Evolutionary conservation across 2,797 vertebrate genomes (phyloP).

Genomic region (Microctenopoma lineatum): DNA sequence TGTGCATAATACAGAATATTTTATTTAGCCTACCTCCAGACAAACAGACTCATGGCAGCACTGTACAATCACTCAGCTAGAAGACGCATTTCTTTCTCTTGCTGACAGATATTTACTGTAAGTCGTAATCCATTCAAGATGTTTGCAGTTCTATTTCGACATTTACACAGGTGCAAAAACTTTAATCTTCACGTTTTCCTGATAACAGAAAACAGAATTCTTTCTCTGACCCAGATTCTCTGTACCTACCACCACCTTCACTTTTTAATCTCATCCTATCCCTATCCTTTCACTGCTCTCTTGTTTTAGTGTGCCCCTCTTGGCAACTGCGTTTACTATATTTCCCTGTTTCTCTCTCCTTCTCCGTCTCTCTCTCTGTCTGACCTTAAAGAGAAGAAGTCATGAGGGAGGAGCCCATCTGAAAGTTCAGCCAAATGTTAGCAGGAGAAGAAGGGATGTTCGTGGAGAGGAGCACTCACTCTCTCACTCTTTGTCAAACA

Average conservation of each 20-base stretch:
- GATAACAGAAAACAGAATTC: background rate
- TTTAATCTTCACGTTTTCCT: background rate
- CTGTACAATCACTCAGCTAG: background rate
- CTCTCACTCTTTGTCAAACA: slow-evolving; percentile 78
- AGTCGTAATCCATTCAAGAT: background rate
- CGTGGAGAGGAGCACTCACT: slow-evolving; percentile 87
- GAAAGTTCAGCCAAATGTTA: slow-evolving; percentile 99
- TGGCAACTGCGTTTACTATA: slow-evolving; percentile 74
- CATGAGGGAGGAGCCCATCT: slow-evolving; percentile 94
- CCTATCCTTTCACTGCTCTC: slow-evolving; percentile 1
- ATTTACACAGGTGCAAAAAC: background rate
- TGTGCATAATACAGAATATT: no score
- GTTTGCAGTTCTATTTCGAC: background rate
- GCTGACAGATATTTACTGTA: background rate
- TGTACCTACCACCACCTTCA: slow-evolving; percentile 75
- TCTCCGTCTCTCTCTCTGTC: slow-evolving; percentile 71
- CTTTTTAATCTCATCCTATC: slow-evolving; percentile 87
- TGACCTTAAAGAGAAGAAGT: slow-evolving; percentile 85
- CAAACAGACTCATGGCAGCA: background rate
- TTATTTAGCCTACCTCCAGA: no score
- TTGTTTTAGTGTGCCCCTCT: slow-evolving; percentile 33
- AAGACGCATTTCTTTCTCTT: background rate
- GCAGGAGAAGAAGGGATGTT: slow-evolving; percentile 89
- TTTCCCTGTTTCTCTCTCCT: slow-evolving; percentile 81
- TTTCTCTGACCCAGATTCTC: slow-evolving; percentile 55